These are phyloP conservation scores for Sciurus carolinensis DNA, from an alignment of 2,797 vertebrate species.

Conservation along the genomic window DNA sequence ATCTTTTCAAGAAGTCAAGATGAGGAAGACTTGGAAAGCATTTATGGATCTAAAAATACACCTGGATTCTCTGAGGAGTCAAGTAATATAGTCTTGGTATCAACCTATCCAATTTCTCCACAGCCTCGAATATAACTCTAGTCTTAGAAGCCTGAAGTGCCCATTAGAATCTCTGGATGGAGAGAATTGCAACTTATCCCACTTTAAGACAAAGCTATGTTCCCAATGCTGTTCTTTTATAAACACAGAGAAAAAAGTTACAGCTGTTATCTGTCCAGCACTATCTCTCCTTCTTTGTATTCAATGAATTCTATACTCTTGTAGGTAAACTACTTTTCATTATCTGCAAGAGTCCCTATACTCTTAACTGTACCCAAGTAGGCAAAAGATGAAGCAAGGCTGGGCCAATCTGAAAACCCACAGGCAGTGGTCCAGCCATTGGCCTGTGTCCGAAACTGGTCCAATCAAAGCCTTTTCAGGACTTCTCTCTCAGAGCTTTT, in stretches of 20 bases:
- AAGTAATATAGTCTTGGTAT: neutral
- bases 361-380: neutral
- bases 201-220: neutral
- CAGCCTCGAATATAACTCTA: neutral
- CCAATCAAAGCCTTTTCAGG: neutral
- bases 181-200: neutral
- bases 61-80: neutral
- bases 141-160: neutral
- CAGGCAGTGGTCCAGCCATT: neutral
- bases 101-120: neutral
- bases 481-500: neutral
- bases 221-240: neutral
- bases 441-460: neutral
- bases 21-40: neutral
- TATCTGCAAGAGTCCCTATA: neutral
- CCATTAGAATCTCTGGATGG: neutral
- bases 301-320: neutral
- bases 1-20: neutral
- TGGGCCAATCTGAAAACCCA: neutral
- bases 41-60: neutral
- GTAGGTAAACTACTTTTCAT: neutral
- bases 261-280: fast-evolving
- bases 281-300: neutral
- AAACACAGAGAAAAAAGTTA: neutral
- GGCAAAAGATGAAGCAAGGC: neutral